phyloP scores from a whole-genome alignment of 2,888 invertebrate species.

The Thecophora atra region DNA sequence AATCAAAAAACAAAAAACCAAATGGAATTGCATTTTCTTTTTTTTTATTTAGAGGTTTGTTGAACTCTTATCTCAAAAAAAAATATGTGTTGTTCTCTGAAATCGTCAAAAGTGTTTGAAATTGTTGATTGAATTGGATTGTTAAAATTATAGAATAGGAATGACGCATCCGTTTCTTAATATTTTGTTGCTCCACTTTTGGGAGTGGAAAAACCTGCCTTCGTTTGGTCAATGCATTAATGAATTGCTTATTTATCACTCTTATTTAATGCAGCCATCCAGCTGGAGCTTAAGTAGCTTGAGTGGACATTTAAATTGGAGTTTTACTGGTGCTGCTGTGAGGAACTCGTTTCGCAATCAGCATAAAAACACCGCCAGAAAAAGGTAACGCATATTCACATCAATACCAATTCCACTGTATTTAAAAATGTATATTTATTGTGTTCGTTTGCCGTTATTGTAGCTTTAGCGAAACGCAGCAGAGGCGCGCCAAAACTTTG shows the following conservation, averaged over 20 bases:
- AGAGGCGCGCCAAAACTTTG: conserved; percentile 71
- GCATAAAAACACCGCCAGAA: conserved; percentile 49
- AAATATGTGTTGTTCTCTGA: too few species aligned
- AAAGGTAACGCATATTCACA: conserved; percentile 45
- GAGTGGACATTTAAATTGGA: conserved; percentile 54
- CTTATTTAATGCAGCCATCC: conserved; percentile 50
- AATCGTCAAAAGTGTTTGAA: too few species aligned
- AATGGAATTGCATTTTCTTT: too few species aligned
- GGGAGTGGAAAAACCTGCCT: background rate
- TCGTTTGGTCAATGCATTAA: background rate
- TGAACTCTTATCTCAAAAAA: too few species aligned
- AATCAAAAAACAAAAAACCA: too few species aligned
- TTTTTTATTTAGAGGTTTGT: too few species aligned
- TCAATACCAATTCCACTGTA: background rate
- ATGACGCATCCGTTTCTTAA: conserved; percentile 21
- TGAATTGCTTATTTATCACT: background rate
- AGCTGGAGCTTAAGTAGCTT: conserved; percentile 59
- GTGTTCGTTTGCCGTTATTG: conserved; percentile 26
- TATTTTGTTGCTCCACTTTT: background rate
- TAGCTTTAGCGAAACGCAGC: conserved; percentile 50
- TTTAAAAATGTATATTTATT: background rate
- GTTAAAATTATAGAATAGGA: too few species aligned
- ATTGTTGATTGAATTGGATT: too few species aligned
- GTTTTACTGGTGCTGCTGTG: conserved; percentile 48
- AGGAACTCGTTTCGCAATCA: conserved; percentile 40